Base-by-base conservation (phyloP, 2,113 vertebrate genomes). In the Heterotis niloticus region DNA sequence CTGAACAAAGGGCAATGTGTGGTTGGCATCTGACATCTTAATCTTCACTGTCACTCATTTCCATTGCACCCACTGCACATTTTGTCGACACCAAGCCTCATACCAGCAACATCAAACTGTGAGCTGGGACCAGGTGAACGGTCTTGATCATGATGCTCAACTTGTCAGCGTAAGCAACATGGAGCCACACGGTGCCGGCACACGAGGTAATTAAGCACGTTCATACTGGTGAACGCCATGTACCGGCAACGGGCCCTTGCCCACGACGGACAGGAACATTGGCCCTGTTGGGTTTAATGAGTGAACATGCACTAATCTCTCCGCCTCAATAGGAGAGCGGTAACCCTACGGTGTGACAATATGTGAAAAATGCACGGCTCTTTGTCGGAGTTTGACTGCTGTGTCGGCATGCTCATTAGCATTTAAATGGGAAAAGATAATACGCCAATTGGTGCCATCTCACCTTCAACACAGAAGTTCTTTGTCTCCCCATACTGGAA, bases 401-500 rank as follows among this genome's bases (percentile, higher is more conserved):
- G 84, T 82, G 85, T 86, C 73, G 84, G 86, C 82, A 82, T 75
- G 82, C 85, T 87, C 88, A 92, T 93, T 92, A 89, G 89, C 90
- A 93, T 93, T 91, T 93, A 92, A 90, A 93, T 92, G 88, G 89
- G 89, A 90, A 91, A 89, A 87, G 84, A 89, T 90, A 85, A 81
- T 44, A 20, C 52, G 34, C 64, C 57, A 52, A 56, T 78, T 64
- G 72, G 62, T n/a, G 59, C 81, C 85, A 85, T 84, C 85, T 78
- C 86, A 88, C 90, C 86, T 85, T 83, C 83, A 90, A 86, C 83
- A 83, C 81, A 44, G 77, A 57, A 69, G 67, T 16, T 64, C 67
- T 62, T 78, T 71, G 24, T 78, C 57, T 69, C 60, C 72, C 28
- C 56, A 0, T 14, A 65, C 24, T 67, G 54, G 77, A n/a, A 77